phyloP scores from a whole-genome alignment of 2,797 vertebrate genomes.

The Malurus splendens region DNA sequence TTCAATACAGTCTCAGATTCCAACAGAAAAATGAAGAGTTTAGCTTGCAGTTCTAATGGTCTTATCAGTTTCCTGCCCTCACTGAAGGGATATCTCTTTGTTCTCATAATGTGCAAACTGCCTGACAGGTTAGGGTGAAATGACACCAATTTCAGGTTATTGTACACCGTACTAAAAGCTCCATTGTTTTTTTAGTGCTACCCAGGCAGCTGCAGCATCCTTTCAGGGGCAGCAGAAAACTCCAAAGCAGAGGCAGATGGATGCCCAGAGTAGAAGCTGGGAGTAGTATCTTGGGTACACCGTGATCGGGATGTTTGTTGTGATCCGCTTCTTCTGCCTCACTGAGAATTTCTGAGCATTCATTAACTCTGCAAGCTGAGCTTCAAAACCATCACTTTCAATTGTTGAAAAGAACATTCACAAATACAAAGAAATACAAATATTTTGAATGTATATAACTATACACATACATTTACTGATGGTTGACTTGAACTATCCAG shows the following conservation, averaged over 20 bases:
- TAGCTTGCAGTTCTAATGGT: not conserved
- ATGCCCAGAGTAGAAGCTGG: not conserved
- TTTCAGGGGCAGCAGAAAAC: not conserved
- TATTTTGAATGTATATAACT: not conserved
- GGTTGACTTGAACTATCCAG: not conserved
- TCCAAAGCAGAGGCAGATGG: not conserved
- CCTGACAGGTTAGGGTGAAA: slow-evolving; percentile 20
- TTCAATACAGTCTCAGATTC: not conserved
- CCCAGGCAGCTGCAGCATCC: not conserved
- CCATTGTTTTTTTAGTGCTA: not conserved
- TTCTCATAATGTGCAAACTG: slow-evolving; percentile 5
- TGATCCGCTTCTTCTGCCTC: not conserved
- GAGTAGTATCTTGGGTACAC: not conserved
- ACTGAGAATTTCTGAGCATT: not conserved
- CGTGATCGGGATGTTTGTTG: not conserved
- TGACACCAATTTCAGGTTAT: slow-evolving; percentile 11
- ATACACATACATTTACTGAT: not conserved
- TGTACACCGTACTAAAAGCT: not conserved
- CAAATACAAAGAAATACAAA: not conserved
- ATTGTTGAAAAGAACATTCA: not conserved
- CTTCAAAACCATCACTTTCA: not conserved
- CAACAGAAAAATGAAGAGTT: not conserved
- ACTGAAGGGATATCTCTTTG: not conserved
- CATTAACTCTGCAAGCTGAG: not conserved
- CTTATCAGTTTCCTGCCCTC: slow-evolving; percentile 1